Base-by-base conservation (phyloP, 2,113 vertebrate genomes). In the Sylvilagus bachmani region DNA sequence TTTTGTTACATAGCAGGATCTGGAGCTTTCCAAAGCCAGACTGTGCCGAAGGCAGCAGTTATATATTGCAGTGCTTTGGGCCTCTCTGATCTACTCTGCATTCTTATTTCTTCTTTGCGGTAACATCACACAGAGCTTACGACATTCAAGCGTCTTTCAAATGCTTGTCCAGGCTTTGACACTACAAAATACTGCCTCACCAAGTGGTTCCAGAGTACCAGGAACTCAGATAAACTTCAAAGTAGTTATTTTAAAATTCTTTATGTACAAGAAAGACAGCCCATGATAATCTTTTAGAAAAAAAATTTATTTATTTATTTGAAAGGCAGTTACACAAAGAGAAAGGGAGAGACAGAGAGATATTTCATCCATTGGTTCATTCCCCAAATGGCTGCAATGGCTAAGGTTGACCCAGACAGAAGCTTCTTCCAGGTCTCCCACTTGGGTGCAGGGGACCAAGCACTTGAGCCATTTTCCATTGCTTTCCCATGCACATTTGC, bases 151-250 rank as follows among this genome's bases (percentile, higher is more conserved):
- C 49, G 92, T 70, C 69, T 96, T 92, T 94, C 71, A 94, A 93
- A 93, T 91, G n/a, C 55, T 86, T 95, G 62, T 51, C 75, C 31
- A 55, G 70, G 33, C 31, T 93, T 92, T 91, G 38, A 78, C 62
- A 93, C 36, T 61, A 91, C 79, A 96, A 91, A 89, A 73, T 44
- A 93, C 58, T 94, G 31, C 19, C 19, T 93, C 25, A 67, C 70
- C 69, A 87, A 77, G 90, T 78, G n/a, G 62, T 81, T 90, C 77
- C 51, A 93, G 55, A 88, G 53, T 61, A 53, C 58, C 67, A 55
- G 19, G 79, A 85, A 89, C 92, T 96, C 49, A 75, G 62, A 89
- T 77, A 81, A 70, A 75, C 38, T 92, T 89, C 92, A 86, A n/a
- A 87, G 71, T 25, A 29, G 53, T 84, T 93, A 91, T 79, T 93